Conservation (phyloP, 2,113 vertebrate species). For the Orycteropus afer region DNA sequence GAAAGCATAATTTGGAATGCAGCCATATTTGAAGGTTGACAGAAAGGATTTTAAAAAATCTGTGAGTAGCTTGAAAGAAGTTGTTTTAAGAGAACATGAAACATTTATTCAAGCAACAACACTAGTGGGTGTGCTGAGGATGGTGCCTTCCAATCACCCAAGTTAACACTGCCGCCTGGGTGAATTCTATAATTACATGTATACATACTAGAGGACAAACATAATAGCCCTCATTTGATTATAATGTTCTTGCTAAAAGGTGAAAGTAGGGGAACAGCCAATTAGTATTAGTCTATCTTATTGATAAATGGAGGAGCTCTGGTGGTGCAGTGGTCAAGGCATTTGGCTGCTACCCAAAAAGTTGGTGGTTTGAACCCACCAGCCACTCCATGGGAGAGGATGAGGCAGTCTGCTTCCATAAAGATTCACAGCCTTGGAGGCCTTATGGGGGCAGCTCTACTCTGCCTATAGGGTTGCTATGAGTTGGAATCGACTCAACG, state of each 20-base stretch:
- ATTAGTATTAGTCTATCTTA: neutral
- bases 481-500: too few relatives aligned
- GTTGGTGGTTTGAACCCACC: too few relatives aligned
- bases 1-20: conserved; percentile 51
- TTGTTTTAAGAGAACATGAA: neutral
- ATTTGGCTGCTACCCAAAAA: too few relatives aligned
- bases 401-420: too few relatives aligned
- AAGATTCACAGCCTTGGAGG: too few relatives aligned
- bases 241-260: neutral
- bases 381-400: too few relatives aligned
- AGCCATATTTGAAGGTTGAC: neutral
- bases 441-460: too few relatives aligned
- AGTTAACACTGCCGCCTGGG: neutral
- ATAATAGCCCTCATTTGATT: neutral
- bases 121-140: neutral
- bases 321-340: too few relatives aligned
- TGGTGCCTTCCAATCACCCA: neutral
- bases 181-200: neutral
- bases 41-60: neutral
- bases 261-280: neutral
- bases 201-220: neutral
- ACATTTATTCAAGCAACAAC: neutral
- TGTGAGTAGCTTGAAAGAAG: neutral
- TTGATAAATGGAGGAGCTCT: neutral
- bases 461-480: too few relatives aligned